These are phyloP conservation scores for Liasis olivaceus DNA, from an alignment of 2,797 vertebrate genomes.

Conservation along the genomic window DNA sequence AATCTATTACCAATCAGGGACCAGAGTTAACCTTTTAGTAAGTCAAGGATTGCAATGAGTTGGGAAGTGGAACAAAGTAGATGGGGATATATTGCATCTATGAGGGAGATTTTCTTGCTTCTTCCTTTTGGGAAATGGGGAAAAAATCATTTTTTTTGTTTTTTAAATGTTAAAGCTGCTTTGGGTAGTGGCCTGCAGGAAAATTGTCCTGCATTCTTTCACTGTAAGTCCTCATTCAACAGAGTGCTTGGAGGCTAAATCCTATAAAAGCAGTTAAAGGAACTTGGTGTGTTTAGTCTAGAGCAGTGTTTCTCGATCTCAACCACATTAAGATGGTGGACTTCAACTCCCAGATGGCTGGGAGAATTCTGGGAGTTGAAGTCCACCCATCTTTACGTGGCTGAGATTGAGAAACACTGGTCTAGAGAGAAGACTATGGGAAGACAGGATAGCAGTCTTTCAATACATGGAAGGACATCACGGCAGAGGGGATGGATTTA, in stretches of 20 bases:
- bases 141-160: neutral
- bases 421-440: neutral
- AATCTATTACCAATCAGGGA: neutral
- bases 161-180: neutral
- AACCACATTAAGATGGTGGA: neutral
- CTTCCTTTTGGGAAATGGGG: neutral
- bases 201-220: neutral
- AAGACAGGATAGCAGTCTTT: neutral
- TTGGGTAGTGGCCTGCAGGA: neutral
- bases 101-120: neutral
- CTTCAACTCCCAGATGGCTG: neutral
- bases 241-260: neutral
- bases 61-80: neutral
- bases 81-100: neutral
- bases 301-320: neutral
- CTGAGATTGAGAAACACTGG: neutral
- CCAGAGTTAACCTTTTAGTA: neutral
- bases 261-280: neutral
- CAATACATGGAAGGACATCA: neutral
- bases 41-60: neutral
- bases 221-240: neutral
- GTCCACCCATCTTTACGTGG: neutral
- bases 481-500: neutral
- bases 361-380: neutral
- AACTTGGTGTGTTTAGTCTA: neutral